Percentiles rank a stretch among this genome's conserved stretches.
Evolutionary conservation across 53 echinoderm and acorn worm species (phyloP).

Genomic region (Echinarachnius parma): DNA sequence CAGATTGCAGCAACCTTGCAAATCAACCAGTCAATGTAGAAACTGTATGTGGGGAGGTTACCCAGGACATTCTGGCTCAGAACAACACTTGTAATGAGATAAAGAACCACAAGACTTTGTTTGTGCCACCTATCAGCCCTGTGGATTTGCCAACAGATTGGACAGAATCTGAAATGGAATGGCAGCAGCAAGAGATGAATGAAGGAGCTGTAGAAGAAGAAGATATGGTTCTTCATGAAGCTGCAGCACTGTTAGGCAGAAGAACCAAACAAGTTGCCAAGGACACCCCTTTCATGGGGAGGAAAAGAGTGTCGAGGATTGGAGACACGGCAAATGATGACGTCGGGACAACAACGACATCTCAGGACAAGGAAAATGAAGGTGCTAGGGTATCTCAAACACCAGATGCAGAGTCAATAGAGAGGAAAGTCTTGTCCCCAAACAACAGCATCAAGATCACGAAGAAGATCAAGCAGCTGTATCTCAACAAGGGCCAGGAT

Average conservation of each 20-base stretch:
- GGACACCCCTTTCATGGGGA: constrained; percentile 26
- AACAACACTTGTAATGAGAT: too few species aligned
- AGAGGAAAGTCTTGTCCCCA: too few species aligned
- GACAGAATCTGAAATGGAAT: too few species aligned
- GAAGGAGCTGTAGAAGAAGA: background rate
- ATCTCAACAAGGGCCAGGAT: constrained; percentile 18
- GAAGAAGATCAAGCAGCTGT: constrained; percentile 27
- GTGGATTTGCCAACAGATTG: too few species aligned
- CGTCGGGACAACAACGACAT: background rate
- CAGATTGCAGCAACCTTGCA: too few species aligned
- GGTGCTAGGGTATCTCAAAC: background rate
- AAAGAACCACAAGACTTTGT: too few species aligned
- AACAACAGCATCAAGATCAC: constrained; percentile 1
- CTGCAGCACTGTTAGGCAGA: background rate
- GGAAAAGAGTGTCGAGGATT: constrained; percentile 34
- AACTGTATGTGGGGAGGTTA: too few species aligned
- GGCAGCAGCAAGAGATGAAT: background rate
- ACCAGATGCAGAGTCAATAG: background rate
- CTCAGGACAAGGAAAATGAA: background rate
- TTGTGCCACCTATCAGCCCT: too few species aligned
- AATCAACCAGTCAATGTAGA: too few species aligned
- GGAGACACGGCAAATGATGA: constrained; percentile 22
- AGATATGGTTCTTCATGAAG: background rate
- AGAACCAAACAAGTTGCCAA: background rate
- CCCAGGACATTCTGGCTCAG: too few species aligned